Conservation (phyloP, 2,797 vertebrate genomes). For the Anabas testudineus region DNA sequence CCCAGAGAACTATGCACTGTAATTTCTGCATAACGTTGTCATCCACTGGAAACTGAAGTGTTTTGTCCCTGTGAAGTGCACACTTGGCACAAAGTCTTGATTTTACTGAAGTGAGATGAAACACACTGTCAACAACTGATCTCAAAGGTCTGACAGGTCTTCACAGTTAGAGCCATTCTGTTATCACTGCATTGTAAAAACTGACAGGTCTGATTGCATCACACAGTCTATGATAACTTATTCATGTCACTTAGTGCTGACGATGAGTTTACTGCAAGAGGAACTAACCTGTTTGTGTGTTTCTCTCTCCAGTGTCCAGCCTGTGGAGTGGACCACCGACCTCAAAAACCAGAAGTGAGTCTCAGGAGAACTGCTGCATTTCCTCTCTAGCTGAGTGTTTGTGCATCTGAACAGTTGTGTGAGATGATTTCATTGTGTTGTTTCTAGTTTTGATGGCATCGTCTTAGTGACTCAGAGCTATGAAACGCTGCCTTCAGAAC, state of each 20-base stretch:
- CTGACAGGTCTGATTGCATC: background rate
- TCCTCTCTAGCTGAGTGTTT: slow-evolving; percentile 1
- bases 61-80: too few species aligned
- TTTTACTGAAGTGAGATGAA: background rate
- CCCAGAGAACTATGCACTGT: too few species aligned
- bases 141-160: slow-evolving; percentile 52
- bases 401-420: background rate
- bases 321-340: slow-evolving; percentile 80
- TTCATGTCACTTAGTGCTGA: slow-evolving; percentile 33
- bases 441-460: slow-evolving; percentile 83
- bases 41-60: background rate
- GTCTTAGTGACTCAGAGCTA: slow-evolving; percentile 79
- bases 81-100: slow-evolving; percentile 10
- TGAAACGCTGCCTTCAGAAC: slow-evolving; percentile 75
- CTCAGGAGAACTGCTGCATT: background rate
- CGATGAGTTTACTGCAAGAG: background rate
- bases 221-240: background rate
- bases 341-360: slow-evolving; percentile 84
- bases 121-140: background rate
- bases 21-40: too few species aligned
- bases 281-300: slow-evolving; percentile 21
- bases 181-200: slow-evolving; percentile 44
- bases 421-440: background rate
- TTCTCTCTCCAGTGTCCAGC: slow-evolving; percentile 77
- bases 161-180: slow-evolving; percentile 33